phyloP scores from a whole-genome alignment of 2,113 vertebrate genomes.

The Tenrec ecaudatus region DNA sequence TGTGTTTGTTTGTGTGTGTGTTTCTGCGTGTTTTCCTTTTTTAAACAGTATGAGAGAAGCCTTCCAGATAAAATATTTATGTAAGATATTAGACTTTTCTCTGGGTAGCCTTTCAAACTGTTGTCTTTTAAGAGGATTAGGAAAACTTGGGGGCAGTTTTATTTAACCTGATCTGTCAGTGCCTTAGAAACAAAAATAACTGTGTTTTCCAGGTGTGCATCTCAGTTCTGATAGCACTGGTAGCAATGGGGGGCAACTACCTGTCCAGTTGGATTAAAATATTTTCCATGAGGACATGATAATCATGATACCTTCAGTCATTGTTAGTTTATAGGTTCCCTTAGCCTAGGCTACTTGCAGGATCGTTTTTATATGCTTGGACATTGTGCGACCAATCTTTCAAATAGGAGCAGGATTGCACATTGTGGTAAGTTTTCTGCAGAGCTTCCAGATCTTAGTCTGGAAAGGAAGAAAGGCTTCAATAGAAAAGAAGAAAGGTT shows the following conservation, averaged over 20 bases:
- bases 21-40: not conserved
- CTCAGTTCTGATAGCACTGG: too few relatives aligned
- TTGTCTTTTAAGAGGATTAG: not conserved
- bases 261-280: too few relatives aligned
- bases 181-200: too few relatives aligned
- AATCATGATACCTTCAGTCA: too few relatives aligned
- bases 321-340: not conserved
- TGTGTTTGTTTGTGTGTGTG: too few relatives aligned
- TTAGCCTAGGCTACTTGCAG: not conserved
- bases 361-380: not conserved
- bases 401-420: too few relatives aligned
- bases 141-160: not conserved
- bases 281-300: too few relatives aligned
- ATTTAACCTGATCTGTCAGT: too few relatives aligned
- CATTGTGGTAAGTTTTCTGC: not conserved
- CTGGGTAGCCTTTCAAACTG: slow-evolving; percentile 1
- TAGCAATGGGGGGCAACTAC: too few relatives aligned
- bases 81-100: not conserved
- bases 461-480: too few relatives aligned
- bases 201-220: too few relatives aligned
- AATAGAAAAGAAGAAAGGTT: not conserved
- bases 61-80: not conserved
- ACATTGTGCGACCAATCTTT: too few relatives aligned
- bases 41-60: slow-evolving; percentile 15
- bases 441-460: not conserved